Conservation (phyloP, 37 sponge, comb jelly and placozoan genomes). For the Hormiphora californensis region DNA sequence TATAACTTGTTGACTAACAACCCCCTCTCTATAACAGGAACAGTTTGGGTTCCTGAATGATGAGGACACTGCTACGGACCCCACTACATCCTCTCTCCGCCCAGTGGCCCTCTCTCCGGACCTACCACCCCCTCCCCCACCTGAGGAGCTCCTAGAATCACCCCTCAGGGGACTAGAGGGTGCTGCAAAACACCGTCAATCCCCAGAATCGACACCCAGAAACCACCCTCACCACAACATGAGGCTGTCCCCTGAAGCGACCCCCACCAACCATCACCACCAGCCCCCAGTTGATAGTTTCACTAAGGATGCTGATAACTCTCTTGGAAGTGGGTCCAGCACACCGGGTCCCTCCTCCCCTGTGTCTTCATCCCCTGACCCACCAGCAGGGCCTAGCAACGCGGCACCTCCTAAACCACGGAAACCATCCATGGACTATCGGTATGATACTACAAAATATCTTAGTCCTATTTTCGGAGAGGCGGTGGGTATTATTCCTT, state of each 20-base stretch:
- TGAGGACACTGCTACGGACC: constrained; percentile 29
- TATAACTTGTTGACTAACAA: no score
- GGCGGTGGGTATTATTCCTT: no score
- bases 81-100: not conserved
- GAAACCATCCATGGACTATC: constrained; percentile 2
- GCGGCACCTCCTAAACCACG: constrained; percentile 25
- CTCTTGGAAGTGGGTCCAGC: not conserved
- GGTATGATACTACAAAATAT: no score
- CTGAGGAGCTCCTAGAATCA: not conserved
- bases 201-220: not conserved
- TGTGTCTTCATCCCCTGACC: no score
- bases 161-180: not conserved
- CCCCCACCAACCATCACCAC: not conserved
- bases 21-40: no score
- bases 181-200: not conserved
- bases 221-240: not conserved
- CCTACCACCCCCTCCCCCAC: not conserved
- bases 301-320: not conserved
- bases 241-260: not conserved
- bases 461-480: no score
- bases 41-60: constrained; percentile 30
- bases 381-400: no score
- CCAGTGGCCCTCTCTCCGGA: not conserved
- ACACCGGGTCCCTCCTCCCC: no score
- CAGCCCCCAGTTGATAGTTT: no score